Evolutionary conservation across 2,113 vertebrate genomes (phyloP).

Genomic region (Vombatus ursinus): DNA sequence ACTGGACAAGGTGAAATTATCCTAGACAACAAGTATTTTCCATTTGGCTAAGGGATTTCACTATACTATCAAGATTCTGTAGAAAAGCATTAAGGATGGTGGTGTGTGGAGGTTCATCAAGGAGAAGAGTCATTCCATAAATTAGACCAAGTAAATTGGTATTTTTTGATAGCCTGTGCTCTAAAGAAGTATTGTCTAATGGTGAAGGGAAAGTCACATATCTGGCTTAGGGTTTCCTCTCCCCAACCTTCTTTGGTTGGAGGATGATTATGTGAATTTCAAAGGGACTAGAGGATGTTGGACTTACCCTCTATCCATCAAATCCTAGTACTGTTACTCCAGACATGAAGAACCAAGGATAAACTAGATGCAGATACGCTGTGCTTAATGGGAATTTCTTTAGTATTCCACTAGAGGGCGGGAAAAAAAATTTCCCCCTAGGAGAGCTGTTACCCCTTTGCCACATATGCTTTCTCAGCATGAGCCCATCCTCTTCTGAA

Average conservation of each 20-base stretch:
- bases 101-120: not conserved
- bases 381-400: not conserved
- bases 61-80: not conserved
- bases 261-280: not conserved
- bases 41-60: not conserved
- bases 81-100: too few species aligned
- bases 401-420: not conserved
- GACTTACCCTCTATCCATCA: not conserved
- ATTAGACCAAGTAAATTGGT: not conserved
- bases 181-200: too few species aligned
- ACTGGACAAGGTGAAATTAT: not conserved
- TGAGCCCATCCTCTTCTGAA: not conserved
- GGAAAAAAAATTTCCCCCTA: not conserved
- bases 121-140: not conserved
- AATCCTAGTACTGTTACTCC: not conserved
- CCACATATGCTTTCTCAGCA: not conserved
- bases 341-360: not conserved
- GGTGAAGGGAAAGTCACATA: not conserved
- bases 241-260: not conserved
- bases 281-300: not conserved
- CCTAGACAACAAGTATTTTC: not conserved
- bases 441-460: not conserved
- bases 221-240: not conserved
- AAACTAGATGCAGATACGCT: not conserved
- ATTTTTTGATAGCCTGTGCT: not conserved